phyloP scores from a whole-genome alignment of 2,888 invertebrate genomes.

The Erebia epiphron region DNA sequence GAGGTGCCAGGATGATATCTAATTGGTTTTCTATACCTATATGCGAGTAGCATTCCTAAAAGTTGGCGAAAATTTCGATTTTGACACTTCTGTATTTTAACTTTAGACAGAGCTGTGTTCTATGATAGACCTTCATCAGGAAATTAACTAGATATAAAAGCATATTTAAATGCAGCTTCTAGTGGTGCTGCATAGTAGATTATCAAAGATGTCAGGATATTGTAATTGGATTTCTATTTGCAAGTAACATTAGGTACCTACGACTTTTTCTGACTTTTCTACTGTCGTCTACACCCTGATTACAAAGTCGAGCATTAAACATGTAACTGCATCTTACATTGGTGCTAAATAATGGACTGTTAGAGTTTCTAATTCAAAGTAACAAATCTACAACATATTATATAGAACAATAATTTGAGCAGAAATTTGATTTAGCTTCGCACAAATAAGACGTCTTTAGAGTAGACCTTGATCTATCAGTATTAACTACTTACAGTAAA shows the following conservation, averaged over 20 bases:
- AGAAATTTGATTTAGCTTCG: too few species aligned
- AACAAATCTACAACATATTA: constrained; percentile 45
- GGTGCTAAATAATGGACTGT: constrained; percentile 97
- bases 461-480: constrained; percentile 24
- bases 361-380: constrained; percentile 96
- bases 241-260: constrained; percentile 86
- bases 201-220: constrained; percentile 91
- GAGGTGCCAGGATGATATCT: too few species aligned
- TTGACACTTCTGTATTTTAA: too few species aligned
- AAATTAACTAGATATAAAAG: constrained; percentile 75
- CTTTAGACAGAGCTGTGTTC: too few species aligned
- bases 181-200: constrained; percentile 96
- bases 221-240: constrained; percentile 96
- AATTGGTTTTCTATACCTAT: too few species aligned
- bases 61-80: too few species aligned
- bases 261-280: too few species aligned
- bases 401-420: too few species aligned
- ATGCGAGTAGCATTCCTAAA: too few species aligned
- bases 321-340: constrained; percentile 95
- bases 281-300: constrained; percentile 90
- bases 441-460: neutral
- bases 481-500: constrained; percentile 27
- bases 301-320: constrained; percentile 89
- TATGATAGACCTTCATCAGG: too few species aligned
- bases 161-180: constrained; percentile 93